Percentiles rank a stretch among this genome's conserved stretches.
Conservation (phyloP, 2,888 invertebrate species). For the Spodoptera picta region DNA sequence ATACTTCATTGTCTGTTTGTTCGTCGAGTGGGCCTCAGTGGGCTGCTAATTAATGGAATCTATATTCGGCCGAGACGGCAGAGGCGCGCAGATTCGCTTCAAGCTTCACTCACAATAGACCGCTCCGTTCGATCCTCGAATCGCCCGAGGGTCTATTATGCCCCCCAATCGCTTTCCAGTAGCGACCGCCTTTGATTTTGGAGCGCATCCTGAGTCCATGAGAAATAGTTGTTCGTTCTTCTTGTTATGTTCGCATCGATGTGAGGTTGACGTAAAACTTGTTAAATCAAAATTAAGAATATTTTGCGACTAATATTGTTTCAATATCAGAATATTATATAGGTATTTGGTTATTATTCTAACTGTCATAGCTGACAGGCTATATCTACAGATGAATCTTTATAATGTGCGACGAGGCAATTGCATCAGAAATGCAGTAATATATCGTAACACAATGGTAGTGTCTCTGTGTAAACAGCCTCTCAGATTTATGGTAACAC, state of each 20-base stretch:
- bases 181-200: slow-evolving; percentile 43
- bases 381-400: neutral
- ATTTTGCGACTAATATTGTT: neutral
- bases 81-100: slow-evolving; percentile 45
- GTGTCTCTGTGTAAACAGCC: slow-evolving; percentile 40
- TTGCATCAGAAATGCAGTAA: slow-evolving; percentile 30
- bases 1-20: slow-evolving; percentile 68
- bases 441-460: slow-evolving; percentile 42
- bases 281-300: neutral
- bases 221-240: slow-evolving; percentile 31
- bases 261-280: slow-evolving; percentile 1
- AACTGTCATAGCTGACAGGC: too few species aligned
- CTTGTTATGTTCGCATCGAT: neutral
- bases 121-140: slow-evolving; percentile 37
- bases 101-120: slow-evolving; percentile 50
- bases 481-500: slow-evolving; percentile 54
- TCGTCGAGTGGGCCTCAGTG: slow-evolving; percentile 58
- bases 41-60: slow-evolving; percentile 71
- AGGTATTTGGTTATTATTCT: too few species aligned
- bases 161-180: slow-evolving; percentile 26
- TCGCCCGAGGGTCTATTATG: slow-evolving; percentile 42
- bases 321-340: too few species aligned
- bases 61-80: slow-evolving; percentile 60
- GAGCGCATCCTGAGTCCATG: slow-evolving; percentile 28
- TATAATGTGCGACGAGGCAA: slow-evolving; percentile 21